These are phyloP conservation scores for Odontesthes bonariensis DNA, from an alignment of 2,113 vertebrate genomes.

Conservation along the genomic window DNA sequence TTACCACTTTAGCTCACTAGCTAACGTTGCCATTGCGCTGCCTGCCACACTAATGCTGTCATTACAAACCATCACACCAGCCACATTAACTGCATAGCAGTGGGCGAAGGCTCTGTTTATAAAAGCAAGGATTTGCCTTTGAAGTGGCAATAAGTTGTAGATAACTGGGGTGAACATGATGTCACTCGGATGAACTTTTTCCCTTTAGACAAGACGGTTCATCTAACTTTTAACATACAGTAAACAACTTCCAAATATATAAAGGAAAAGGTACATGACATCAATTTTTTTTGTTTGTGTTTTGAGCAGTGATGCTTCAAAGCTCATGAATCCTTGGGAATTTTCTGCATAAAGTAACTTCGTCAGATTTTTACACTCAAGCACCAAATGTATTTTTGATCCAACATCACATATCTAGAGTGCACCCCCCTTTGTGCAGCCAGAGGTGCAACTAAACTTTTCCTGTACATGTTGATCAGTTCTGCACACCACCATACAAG, in stretches of 20 bases:
- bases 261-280: no score
- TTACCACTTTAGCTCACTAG: conserved; percentile 67
- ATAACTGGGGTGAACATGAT: conserved; percentile 46
- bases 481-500: no score
- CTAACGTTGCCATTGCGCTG: conserved; percentile 47
- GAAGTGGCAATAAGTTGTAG: conserved; percentile 36
- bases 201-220: conserved; percentile 15
- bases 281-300: no score
- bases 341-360: no score
- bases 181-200: conserved; percentile 40
- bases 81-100: conserved; percentile 44
- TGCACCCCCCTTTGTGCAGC: no score
- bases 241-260: conserved; percentile 47
- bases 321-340: no score
- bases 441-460: no score
- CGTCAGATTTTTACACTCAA: no score
- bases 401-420: no score
- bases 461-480: no score
- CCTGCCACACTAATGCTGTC: conserved; percentile 39
- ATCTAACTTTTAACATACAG: conserved; percentile 10
- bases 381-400: no score
- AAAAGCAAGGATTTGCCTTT: conserved; percentile 47
- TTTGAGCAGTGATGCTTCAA: no score
- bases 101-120: conserved; percentile 27
- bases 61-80: conserved; percentile 44